phyloP scores from a whole-genome alignment of 2,888 invertebrate genomes.

The Athalia circularis region DNA sequence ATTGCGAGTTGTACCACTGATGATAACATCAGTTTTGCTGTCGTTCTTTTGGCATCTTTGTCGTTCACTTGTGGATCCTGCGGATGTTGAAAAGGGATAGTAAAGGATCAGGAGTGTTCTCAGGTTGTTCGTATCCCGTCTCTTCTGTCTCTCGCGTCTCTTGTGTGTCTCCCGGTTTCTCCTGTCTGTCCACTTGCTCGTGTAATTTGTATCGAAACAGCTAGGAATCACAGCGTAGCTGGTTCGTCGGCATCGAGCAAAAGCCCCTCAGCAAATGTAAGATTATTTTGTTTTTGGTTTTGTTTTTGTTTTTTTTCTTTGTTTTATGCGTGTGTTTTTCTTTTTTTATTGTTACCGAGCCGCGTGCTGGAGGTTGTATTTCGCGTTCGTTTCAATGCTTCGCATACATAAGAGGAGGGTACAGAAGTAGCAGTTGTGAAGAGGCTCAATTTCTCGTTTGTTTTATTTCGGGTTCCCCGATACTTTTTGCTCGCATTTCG shows the following conservation, averaged over 20 bases:
- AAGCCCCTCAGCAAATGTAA: conserved; percentile 36
- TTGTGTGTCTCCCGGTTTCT: conserved; percentile 52
- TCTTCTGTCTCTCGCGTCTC: conserved; percentile 42
- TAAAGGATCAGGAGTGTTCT: conserved; percentile 48
- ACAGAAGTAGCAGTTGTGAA: too few species aligned
- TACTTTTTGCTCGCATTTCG: conserved; percentile 38
- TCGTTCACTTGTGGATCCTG: conserved; percentile 22
- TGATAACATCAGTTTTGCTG: conserved; percentile 68
- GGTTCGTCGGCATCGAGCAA: conserved; percentile 39
- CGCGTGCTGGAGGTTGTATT: conserved; percentile 23
- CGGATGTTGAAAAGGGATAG: not conserved
- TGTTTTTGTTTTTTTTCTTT: conserved; percentile 8
- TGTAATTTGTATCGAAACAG: conserved; percentile 73
- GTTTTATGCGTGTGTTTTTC: conserved; percentile 21
- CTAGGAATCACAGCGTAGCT: conserved; percentile 47
- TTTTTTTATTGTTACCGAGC: conserved; percentile 3
- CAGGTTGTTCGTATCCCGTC: conserved; percentile 44
- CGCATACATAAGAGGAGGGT: too few species aligned
- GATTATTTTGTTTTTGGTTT: conserved; percentile 8
- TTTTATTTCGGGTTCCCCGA: conserved; percentile 35
- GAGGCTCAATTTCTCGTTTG: not conserved
- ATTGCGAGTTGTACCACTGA: conserved; percentile 59
- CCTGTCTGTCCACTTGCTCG: conserved; percentile 62
- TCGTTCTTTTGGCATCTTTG: conserved; percentile 36
- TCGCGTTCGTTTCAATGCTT: conserved; percentile 15